Evolutionary conservation across 2,113 vertebrate genomes (phyloP).

Genomic region (Ptyas mucosa): DNA sequence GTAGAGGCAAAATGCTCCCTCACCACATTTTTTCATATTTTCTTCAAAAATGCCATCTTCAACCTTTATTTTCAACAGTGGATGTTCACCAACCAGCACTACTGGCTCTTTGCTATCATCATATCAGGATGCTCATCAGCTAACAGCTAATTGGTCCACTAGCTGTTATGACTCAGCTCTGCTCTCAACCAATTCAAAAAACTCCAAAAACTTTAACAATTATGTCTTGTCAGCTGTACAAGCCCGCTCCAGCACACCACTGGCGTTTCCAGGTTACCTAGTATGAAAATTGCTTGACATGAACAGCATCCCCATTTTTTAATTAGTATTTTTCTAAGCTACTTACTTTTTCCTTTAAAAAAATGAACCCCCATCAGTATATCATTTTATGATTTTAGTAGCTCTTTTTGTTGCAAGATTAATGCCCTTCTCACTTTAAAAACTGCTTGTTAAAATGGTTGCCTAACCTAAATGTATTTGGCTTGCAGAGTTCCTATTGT

Average conservation of each 20-base stretch:
- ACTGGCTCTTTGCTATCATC: neutral
- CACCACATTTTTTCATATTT: neutral
- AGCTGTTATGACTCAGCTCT: neutral
- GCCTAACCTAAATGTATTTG: neutral
- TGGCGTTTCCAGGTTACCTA: neutral
- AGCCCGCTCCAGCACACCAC: neutral
- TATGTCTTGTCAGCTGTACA: neutral
- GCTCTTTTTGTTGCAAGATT: neutral
- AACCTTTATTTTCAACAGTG: neutral
- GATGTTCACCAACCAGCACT: neutral
- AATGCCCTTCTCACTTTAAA: neutral
- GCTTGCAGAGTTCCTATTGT: neutral
- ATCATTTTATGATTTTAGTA: neutral
- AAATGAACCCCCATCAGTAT: neutral
- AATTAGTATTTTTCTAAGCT: neutral
- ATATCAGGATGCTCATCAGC: neutral
- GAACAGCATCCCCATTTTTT: neutral
- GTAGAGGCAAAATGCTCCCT: neutral
- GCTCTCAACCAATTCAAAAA: neutral
- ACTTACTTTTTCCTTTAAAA: neutral
- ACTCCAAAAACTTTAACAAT: neutral
- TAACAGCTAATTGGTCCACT: too few species aligned
- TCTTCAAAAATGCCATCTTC: neutral
- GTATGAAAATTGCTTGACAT: neutral
- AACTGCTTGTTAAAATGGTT: neutral